Conservation (phyloP, 2,888 invertebrate species). For the Temnothorax rugatulus region DNA sequence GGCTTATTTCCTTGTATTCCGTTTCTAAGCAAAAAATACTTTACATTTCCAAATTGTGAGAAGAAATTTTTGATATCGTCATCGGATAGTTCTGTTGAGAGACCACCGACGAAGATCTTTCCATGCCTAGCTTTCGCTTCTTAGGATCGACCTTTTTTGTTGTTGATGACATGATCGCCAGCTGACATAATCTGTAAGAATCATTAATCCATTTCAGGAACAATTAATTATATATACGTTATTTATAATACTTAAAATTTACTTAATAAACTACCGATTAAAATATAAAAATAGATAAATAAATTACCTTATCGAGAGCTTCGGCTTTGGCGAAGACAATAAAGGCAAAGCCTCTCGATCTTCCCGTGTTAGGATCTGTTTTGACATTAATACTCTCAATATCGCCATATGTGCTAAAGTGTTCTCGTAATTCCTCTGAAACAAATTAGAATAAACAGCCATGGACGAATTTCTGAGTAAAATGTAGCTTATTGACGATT, state of each 20-base stretch:
- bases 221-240: background rate
- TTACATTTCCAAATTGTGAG: conserved; percentile 96
- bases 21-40: conserved; percentile 83
- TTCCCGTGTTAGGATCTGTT: conserved; percentile 97
- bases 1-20: background rate
- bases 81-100: conserved; percentile 96
- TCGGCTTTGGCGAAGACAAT: conserved; percentile 96
- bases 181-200: conserved; percentile 89
- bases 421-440: conserved; percentile 97
- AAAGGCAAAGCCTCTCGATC: conserved; percentile 98
- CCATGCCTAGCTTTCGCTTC: conserved; percentile 97
- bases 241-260: background rate
- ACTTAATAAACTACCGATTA: background rate
- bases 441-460: conserved; percentile 73
- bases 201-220: background rate
- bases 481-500: conserved; percentile 19
- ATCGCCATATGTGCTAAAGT: conserved; percentile 97
- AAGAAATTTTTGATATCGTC: conserved; percentile 97
- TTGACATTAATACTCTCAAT: conserved; percentile 98
- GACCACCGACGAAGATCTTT: conserved; percentile 98
- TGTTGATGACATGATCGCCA: conserved; percentile 96
- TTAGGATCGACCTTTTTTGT: conserved; percentile 98
- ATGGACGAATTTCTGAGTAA: background rate
- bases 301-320: conserved; percentile 94
- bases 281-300: background rate